Percentiles rank a stretch among this genome's conserved stretches.
Conservation (phyloP, 2,797 vertebrate species). For the Acrossocheilus fasciatus region DNA sequence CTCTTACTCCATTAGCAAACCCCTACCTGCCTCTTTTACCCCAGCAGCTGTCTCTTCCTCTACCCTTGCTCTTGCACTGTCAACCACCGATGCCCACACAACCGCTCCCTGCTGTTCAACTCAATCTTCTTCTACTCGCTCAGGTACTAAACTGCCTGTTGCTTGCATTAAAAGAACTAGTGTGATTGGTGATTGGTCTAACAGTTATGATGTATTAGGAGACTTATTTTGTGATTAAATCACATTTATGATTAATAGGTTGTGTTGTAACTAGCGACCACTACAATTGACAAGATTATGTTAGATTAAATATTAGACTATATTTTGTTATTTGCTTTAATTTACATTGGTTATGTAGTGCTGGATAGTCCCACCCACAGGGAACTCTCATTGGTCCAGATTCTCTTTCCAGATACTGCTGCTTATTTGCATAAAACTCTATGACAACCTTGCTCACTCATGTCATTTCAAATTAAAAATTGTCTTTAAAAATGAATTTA, state of each 20-base stretch:
- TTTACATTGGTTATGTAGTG: background rate
- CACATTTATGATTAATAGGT: background rate
- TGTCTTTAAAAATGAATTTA: background rate
- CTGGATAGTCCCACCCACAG: background rate
- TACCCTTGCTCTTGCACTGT: constrained; percentile 41
- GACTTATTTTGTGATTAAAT: background rate
- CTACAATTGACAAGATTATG: background rate
- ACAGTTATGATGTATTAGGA: background rate
- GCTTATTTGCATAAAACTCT: background rate
- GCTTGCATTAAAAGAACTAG: background rate
- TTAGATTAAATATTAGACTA: background rate
- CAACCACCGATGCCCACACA: constrained; percentile 16
- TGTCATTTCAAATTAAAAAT: background rate
- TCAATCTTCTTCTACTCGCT: constrained; percentile 53
- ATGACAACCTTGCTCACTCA: no score
- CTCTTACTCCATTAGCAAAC: constrained; percentile 21
- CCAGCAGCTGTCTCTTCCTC: constrained; percentile 6
- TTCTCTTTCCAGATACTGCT: background rate
- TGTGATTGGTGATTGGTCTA: background rate
- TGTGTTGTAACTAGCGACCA: background rate
- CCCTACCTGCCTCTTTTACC: constrained; percentile 55
- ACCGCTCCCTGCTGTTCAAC: constrained; percentile 47
- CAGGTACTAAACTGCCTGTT: constrained; percentile 66
- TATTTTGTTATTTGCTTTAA: background rate
- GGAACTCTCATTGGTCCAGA: background rate